Percentiles rank a stretch among this genome's conserved stretches.
phyloP scores from a whole-genome alignment of 1,140 invertebrate species.

The Spodoptera litura region DNA sequence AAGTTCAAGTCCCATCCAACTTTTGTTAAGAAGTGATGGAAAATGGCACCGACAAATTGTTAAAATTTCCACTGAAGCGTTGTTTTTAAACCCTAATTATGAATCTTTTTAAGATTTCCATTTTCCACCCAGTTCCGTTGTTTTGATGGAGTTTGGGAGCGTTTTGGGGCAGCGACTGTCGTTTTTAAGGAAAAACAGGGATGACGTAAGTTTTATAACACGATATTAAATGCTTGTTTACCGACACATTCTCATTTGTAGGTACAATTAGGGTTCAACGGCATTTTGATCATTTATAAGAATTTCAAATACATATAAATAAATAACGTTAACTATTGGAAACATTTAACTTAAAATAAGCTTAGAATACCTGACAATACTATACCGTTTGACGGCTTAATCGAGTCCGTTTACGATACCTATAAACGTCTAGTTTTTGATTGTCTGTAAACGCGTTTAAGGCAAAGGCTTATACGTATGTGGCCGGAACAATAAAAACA shows the following conservation, averaged over 20 bases:
- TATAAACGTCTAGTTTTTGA: not conserved
- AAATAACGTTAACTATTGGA: no score
- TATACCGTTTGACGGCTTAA: no score
- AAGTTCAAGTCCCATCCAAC: slow-evolving; percentile 51
- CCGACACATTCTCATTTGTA: no score
- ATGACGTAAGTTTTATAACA: no score
- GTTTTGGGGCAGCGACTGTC: not conserved
- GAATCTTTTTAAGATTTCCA: not conserved
- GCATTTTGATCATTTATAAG: not conserved
- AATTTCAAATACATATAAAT: no score
- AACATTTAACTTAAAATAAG: no score
- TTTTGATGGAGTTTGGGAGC: no score
- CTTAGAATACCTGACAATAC: no score
- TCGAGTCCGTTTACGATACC: no score
- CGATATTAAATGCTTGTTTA: no score
- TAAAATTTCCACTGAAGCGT: slow-evolving; percentile 7
- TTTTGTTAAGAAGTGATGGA: slow-evolving; percentile 49
- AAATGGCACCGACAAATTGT: slow-evolving; percentile 55
- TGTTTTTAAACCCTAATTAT: not conserved
- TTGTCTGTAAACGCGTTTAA: not conserved
- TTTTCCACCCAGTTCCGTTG: not conserved
- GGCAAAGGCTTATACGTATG: no score
- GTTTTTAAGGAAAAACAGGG: not conserved
- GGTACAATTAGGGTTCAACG: not conserved
- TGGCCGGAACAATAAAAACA: not conserved